Base-by-base conservation (phyloP, 30 jellyfish, hydroid and myxozoan species). In the Hydra vulgaris region DNA sequence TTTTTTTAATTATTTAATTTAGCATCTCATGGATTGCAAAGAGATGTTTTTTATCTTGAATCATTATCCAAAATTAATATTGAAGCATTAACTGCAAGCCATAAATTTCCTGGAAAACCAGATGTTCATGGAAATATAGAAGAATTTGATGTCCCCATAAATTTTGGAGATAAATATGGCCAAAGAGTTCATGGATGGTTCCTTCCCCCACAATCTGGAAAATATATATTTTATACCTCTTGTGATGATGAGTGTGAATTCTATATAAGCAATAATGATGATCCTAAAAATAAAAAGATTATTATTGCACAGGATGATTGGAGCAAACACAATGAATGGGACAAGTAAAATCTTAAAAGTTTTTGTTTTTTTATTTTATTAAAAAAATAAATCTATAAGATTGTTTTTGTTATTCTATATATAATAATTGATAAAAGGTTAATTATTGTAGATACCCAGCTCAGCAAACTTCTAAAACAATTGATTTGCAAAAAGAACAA, bases 121-220 rank as follows among this genome's bases (percentile, higher is more conserved):
- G 88, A 81, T 70, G 85, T 26, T 15, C 17, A 16, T 8, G 88
- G 72, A n/a, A 26, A 18, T 0, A 71, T 81, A 17, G 81, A 40
- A 26, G 78, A 69, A n/a, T 81, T 81, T 24, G 88, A 81, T 18
- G 74, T 74, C 18, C 88, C 88, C 24, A 69, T 68, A 22, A 81
- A 81, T 70, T 69, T 81, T 17, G 88, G 98, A 8, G 73, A 54
- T 24, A 89, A 91, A 73, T 91, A 91, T 77, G 98, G 98, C 0
- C 98, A 91, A 80, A 74, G 95, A 25, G 67, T 91, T 27, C 92
- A 77, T 70, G 98, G 98, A 67, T 91, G 98, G 98, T 86, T 91
- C 81, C 71, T 53, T 27, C 92, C 98, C 0, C 98, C 98, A 17
- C 96, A 91, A 74, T 74, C 78, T 56, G 98, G 98, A 18, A 73